phyloP scores from a whole-genome alignment of 2,113 vertebrate genomes.

The Machaerirhynchus nigripectus region DNA sequence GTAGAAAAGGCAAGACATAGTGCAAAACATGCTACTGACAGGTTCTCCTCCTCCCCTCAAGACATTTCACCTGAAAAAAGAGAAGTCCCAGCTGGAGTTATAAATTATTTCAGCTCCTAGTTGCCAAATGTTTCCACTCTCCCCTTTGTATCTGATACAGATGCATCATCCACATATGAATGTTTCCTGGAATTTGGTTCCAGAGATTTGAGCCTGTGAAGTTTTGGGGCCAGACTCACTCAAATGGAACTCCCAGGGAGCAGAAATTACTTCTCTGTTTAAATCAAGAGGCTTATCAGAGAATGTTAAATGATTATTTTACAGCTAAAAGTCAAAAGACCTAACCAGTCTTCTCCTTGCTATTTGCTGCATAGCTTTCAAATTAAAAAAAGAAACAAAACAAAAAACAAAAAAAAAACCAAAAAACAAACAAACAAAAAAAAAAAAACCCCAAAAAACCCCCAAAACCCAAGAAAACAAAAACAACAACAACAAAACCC shows the following conservation, averaged over 20 bases:
- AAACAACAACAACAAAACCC: not conserved
- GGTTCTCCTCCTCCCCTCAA: not conserved
- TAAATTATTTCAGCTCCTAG: conserved; percentile 25
- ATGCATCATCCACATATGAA: conserved; percentile 51
- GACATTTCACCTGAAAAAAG: conserved; percentile 50
- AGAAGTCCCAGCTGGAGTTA: conserved; percentile 49
- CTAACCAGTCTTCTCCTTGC: not conserved
- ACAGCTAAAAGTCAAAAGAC: conserved; percentile 40
- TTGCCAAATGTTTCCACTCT: conserved; percentile 47
- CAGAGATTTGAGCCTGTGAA: conserved; percentile 55
- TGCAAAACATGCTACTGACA: not conserved
- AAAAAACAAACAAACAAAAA: not conserved
- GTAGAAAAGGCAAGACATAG: not conserved
- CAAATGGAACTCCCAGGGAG: conserved; percentile 55
- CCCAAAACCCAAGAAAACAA: not conserved
- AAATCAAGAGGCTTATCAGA: conserved; percentile 48
- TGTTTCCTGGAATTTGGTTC: conserved; percentile 56
- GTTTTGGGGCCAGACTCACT: conserved; percentile 35
- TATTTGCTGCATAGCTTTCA: conserved; percentile 12
- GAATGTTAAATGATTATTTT: conserved; percentile 25
- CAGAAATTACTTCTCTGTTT: conserved; percentile 40
- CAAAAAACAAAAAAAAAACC: not conserved
- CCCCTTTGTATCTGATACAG: conserved; percentile 47
- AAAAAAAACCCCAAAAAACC: not conserved
- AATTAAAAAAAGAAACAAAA: not conserved